Evolutionary conservation across 2,888 invertebrate genomes (phyloP).

Genomic region (Melanophora roralis): DNA sequence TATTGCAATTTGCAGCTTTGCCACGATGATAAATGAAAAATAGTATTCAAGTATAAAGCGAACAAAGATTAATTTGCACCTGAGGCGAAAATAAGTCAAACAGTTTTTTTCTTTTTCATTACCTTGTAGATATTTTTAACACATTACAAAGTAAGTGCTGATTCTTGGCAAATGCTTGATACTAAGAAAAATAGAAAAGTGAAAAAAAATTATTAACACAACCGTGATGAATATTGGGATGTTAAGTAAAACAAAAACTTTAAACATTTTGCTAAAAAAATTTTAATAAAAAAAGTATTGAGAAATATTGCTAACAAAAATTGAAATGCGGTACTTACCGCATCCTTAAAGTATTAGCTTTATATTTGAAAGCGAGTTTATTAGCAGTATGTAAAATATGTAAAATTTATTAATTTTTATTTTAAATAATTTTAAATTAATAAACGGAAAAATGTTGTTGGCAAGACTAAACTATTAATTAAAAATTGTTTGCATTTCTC

Average conservation of each 20-base stretch:
- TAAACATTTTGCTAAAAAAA: neutral
- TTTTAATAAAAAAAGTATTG: neutral
- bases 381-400: too few species aligned
- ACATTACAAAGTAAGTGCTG: conserved; percentile 52
- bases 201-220: conserved; percentile 6
- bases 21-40: conserved; percentile 61
- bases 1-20: conserved; percentile 36
- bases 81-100: conserved; percentile 56
- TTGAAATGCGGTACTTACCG: too few species aligned
- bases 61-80: conserved; percentile 62
- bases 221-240: conserved; percentile 3
- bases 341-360: too few species aligned
- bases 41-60: conserved; percentile 58
- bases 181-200: neutral
- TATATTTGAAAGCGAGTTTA: too few species aligned
- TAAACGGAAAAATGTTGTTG: too few species aligned
- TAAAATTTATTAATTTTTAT: too few species aligned
- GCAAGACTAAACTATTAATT: too few species aligned
- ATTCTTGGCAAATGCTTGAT: conserved; percentile 35
- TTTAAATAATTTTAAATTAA: too few species aligned
- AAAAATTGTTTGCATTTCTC: too few species aligned
- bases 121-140: conserved; percentile 37
- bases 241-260: neutral
- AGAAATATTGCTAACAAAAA: too few species aligned
- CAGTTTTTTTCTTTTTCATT: conserved; percentile 27